These are phyloP conservation scores for Lamproptera curius DNA, from an alignment of 2,888 invertebrate genomes.

Conservation along the genomic window DNA sequence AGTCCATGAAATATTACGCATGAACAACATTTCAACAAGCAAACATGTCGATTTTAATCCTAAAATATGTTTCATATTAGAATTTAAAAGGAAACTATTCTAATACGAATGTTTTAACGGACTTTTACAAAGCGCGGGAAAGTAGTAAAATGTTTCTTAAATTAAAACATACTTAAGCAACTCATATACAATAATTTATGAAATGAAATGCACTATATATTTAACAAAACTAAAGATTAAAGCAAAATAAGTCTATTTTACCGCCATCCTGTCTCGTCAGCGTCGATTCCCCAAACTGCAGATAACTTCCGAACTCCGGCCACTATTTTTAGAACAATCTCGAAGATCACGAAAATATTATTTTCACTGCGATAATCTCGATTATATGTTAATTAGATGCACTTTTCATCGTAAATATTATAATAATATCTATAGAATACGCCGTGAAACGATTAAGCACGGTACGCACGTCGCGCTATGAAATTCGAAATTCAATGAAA, in stretches of 20 bases:
- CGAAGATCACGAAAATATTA: conserved; percentile 1
- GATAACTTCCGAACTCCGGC: not conserved
- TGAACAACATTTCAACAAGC: too few species aligned
- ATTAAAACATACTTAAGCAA: too few species aligned
- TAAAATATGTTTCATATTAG: too few species aligned
- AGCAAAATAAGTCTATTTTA: conserved; percentile 4
- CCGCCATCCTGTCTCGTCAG: conserved; percentile 9
- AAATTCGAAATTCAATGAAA: conserved; percentile 16
- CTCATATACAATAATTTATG: too few species aligned
- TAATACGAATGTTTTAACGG: too few species aligned
- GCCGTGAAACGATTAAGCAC: not conserved
- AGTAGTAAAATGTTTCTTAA: too few species aligned
- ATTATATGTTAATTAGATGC: not conserved
- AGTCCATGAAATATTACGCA: too few species aligned
- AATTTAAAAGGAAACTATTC: too few species aligned
- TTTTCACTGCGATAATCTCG: not conserved
- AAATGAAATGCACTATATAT: too few species aligned
- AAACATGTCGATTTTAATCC: too few species aligned
- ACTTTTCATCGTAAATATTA: conserved; percentile 5
- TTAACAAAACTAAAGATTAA: too few species aligned
- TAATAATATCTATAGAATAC: not conserved
- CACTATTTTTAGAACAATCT: not conserved
- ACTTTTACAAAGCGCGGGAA: too few species aligned
- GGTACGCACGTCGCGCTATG: conserved; percentile 2
- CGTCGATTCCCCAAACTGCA: conserved; percentile 2